Percentiles rank a stretch among this genome's conserved stretches.
phyloP scores from a whole-genome alignment of 2,113 vertebrate genomes.

The Tachysurus vachellii region DNA sequence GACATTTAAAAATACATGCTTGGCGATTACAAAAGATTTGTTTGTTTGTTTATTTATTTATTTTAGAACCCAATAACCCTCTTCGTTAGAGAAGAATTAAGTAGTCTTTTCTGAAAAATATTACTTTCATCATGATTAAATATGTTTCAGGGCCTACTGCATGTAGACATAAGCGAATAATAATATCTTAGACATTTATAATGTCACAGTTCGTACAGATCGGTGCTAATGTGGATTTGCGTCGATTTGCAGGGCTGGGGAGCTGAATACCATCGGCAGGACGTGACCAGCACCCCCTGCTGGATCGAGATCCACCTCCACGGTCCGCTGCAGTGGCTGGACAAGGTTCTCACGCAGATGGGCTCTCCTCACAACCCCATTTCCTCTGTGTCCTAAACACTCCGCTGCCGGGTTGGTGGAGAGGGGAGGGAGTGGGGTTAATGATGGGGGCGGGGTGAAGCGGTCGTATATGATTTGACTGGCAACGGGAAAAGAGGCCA shows the following conservation, averaged over 20 bases:
- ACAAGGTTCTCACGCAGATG: constrained; percentile 99
- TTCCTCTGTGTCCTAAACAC: constrained; percentile 91
- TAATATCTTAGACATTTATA: neutral
- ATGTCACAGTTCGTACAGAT: neutral
- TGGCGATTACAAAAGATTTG: neutral
- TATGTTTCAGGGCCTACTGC: neutral
- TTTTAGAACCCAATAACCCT: neutral
- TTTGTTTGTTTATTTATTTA: neutral
- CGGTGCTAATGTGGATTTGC: neutral
- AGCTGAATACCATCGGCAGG: constrained; percentile 97
- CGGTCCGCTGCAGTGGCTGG: constrained; percentile 97
- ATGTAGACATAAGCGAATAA: neutral
- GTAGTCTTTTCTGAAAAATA: neutral
- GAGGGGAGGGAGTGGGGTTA: neutral
- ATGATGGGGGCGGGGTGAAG: constrained; percentile 78
- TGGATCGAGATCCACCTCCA: constrained; percentile 99
- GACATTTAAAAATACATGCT: neutral
- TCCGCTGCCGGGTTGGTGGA: neutral
- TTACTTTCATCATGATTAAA: neutral
- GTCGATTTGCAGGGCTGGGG: constrained; percentile 88
- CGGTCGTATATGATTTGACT: constrained; percentile 75
- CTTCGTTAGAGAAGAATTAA: neutral
- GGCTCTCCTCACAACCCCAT: constrained; percentile 97
- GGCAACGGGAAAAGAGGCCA: constrained; percentile 24
- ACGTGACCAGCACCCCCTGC: constrained; percentile 98